Percentiles rank a stretch among this genome's conserved stretches.
phyloP scores from a whole-genome alignment of 2,797 vertebrate genomes.

The Orestias chungarensis region DNA sequence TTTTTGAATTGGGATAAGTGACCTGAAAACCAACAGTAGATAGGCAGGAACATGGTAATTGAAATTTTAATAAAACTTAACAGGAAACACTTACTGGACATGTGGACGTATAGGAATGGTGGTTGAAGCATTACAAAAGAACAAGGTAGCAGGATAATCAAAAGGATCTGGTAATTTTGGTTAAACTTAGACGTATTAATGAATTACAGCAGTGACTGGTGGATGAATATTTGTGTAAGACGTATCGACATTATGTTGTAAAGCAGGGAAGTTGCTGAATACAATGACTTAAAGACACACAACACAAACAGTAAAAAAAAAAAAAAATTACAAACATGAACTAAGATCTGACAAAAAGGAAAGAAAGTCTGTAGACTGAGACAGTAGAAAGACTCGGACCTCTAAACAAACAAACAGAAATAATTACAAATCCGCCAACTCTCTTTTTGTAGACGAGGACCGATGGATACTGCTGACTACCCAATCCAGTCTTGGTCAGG shows the following conservation, averaged over 20 bases:
- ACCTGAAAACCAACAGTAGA: neutral
- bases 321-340: too few relatives aligned
- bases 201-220: neutral
- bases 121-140: neutral
- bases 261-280: neutral
- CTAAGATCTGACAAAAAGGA: neutral
- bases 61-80: neutral
- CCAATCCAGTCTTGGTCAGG: conserved; percentile 80
- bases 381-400: neutral
- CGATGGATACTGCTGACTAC: conserved; percentile 84
- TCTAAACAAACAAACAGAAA: neutral
- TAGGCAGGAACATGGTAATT: neutral
- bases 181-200: neutral
- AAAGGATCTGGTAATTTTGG: neutral
- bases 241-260: neutral
- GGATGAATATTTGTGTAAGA: neutral
- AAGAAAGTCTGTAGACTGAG: neutral
- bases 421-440: conserved; percentile 32
- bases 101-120: neutral
- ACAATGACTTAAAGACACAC: neutral
- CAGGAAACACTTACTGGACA: neutral
- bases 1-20: neutral
- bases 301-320: too few relatives aligned
- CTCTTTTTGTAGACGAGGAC: conserved; percentile 82
- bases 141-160: neutral